Evolutionary conservation across 2,113 vertebrate genomes (phyloP), one percentile per base, ranked within the genome.

Genomic region (Sapayoa aenigma): DNA sequence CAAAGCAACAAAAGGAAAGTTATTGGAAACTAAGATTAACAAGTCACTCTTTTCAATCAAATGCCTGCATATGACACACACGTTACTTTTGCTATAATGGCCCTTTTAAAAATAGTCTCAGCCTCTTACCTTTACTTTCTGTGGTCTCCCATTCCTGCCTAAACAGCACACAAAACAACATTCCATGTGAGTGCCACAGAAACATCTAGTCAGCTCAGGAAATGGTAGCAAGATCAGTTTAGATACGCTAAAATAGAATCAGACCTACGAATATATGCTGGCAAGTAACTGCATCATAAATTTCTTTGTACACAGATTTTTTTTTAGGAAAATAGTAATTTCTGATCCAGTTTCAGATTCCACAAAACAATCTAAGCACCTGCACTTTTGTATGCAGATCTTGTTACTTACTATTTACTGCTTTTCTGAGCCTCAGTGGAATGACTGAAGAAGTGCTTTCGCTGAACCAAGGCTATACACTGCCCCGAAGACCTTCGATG

Each of bases 391-490:
- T 75, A 91, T 87, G 89, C 72, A 84, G 68, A 87, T 81, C 80
- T 78, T 59, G 86, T 92, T 89, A 84, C 65, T 84, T 69, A 50
- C 42, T 95, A 90, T 92, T 95, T 89, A 93, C 72, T 53, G 66
- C 68, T 84, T 86, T 93, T 83, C 93, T 44, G 58, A 92, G 77
- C 44, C 78, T 78, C 73, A 76, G 5, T 22, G 25, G 65, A 62
- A 95, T 62, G 63, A 87, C 86, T 93, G 86, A 89, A 84, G 60
- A 89, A 92, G 86, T 68, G 73, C 88, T 89, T 80, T 93, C 68
- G 25, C 74, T 88, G 82, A 94, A 88, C 65, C 89, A 93, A 95
- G 91, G 90, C 86, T 76, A 47, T 14, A 35, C 2, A 16, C 59
- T 89, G 77, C 47, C 59, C 47, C 47, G 49, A 90, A 96, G 86